Conservation (phyloP, 2,888 invertebrate species). For the Oxycera nigricornis region DNA sequence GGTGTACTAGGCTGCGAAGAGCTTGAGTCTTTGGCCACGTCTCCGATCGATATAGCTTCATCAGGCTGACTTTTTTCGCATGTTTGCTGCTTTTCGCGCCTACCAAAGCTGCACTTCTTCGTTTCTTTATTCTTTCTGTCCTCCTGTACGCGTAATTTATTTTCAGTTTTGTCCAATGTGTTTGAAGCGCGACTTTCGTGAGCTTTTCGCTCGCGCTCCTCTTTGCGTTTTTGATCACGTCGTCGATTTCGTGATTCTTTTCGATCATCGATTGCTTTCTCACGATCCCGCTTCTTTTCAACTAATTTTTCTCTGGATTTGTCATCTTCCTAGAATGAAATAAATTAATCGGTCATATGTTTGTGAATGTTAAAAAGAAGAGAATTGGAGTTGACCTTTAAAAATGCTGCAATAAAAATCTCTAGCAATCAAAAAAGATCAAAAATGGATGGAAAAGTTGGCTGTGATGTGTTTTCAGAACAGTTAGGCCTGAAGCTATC, state of each 20-base stretch:
- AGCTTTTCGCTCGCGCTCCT: conserved; percentile 58
- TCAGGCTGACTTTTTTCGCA: conserved; percentile 40
- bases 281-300: conserved; percentile 24
- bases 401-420: not conserved
- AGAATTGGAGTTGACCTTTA: no score
- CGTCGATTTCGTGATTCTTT: conserved; percentile 34
- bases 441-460: no score
- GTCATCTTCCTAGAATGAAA: conserved; percentile 50
- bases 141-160: conserved; percentile 45
- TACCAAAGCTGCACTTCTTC: conserved; percentile 55
- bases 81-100: conserved; percentile 47
- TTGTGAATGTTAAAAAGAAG: no score
- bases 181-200: conserved; percentile 40
- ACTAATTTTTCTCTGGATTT: conserved; percentile 53
- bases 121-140: conserved; percentile 50
- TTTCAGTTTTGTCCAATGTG: not conserved
- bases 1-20: not conserved
- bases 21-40: not conserved
- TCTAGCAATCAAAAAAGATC: no score
- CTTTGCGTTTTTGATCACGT: conserved; percentile 57
- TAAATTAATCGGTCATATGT: no score
- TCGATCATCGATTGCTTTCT: conserved; percentile 17
- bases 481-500: no score
- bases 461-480: no score
- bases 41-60: not conserved